Percentiles rank a stretch among this genome's conserved stretches.
phyloP scores from a whole-genome alignment of 2,888 invertebrate species.

The Sarcophaga rosellei region DNA sequence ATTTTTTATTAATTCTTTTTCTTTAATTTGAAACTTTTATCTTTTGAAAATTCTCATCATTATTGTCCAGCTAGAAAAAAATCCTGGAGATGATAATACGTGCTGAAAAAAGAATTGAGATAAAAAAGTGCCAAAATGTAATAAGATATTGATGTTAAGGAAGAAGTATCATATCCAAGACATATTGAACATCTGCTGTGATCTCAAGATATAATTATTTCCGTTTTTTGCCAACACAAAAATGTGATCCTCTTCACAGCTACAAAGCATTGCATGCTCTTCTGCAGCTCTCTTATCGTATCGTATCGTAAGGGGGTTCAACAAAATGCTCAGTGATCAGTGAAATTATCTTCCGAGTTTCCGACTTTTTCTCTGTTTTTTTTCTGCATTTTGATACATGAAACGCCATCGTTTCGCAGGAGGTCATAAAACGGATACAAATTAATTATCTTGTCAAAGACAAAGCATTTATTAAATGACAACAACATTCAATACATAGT shows the following conservation, averaged over 20 bases:
- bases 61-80: conserved; percentile 43
- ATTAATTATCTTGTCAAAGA: conserved; percentile 30
- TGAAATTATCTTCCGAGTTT: conserved; percentile 69
- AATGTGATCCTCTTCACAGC: not conserved
- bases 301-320: not conserved
- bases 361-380: not conserved
- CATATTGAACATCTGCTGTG: conserved; percentile 66
- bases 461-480: not conserved
- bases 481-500: not conserved
- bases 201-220: conserved; percentile 65
- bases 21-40: conserved; percentile 36
- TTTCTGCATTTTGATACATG: not conserved
- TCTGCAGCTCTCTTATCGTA: not conserved
- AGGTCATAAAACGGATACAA: conserved; percentile 39
- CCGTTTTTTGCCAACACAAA: conserved; percentile 52
- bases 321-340: conserved; percentile 65
- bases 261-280: not conserved
- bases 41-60: conserved; percentile 47
- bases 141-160: conserved; percentile 58
- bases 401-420: not conserved
- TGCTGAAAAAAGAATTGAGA: conserved; percentile 46
- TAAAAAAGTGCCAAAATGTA: conserved; percentile 65
- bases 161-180: conserved; percentile 57
- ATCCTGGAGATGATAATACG: conserved; percentile 39
- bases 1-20: not conserved